A percentile compares a stretch with the other conserved stretches of the same genome.
phyloP scores from a whole-genome alignment of 2,113 vertebrate species.

The Oreocharis arfaki region DNA sequence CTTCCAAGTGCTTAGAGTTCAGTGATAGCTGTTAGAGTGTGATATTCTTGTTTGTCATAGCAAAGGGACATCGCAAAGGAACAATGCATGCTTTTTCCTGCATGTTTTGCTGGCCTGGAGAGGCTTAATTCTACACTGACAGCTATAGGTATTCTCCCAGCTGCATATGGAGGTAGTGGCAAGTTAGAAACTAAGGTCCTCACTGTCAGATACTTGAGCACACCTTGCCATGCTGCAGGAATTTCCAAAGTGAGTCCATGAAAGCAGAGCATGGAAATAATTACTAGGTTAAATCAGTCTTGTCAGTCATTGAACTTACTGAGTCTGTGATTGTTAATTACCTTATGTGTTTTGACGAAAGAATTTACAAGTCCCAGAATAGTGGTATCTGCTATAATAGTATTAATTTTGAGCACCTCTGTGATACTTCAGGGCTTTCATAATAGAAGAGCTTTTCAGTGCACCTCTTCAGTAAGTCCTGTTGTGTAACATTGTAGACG shows the following conservation, averaged over 20 bases:
- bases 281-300: background rate
- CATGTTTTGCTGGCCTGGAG: background rate
- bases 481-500: fast-evolving
- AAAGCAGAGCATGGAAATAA: background rate
- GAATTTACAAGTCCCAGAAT: background rate
- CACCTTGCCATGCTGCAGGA: background rate
- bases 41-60: background rate
- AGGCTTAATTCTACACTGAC: background rate
- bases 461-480: background rate
- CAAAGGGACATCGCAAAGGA: background rate
- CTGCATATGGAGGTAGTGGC: background rate
- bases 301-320: background rate
- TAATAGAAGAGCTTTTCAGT: background rate
- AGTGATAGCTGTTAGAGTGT: background rate
- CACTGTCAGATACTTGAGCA: background rate
- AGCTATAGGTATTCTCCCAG: background rate
- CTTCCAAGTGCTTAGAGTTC: background rate
- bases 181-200: background rate
- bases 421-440: background rate
- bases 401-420: background rate
- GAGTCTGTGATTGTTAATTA: background rate
- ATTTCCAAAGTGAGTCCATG: background rate
- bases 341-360: background rate
- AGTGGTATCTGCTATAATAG: background rate
- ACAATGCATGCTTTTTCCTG: background rate